Evolutionary conservation across 2,113 vertebrate genomes (phyloP).

Genomic region (Aleadryas rufinucha): DNA sequence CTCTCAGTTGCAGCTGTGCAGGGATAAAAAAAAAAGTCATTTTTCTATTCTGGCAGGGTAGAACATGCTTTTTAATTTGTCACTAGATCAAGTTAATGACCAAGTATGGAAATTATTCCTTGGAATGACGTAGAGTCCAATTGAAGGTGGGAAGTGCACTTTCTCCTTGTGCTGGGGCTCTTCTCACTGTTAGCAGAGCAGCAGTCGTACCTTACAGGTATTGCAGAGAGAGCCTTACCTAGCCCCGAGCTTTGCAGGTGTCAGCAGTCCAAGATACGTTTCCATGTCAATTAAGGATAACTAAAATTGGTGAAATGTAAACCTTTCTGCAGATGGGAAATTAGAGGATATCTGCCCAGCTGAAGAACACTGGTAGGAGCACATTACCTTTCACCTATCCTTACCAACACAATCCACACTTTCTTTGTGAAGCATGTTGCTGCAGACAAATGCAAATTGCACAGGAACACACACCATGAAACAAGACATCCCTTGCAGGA

Average conservation of each 20-base stretch:
- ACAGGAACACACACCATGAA: background rate
- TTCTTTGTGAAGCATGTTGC: background rate
- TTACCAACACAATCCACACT: background rate
- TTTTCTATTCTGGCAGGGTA: constrained; percentile 47
- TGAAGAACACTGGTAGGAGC: background rate
- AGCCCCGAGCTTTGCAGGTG: background rate
- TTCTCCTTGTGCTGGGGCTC: background rate
- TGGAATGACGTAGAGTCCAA: background rate
- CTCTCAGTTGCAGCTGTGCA: constrained; percentile 41
- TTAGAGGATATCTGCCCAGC: background rate
- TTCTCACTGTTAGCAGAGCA: background rate
- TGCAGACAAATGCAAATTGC: background rate
- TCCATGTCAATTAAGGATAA: fast-evolving
- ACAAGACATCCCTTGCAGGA: background rate
- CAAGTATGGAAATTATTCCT: background rate
- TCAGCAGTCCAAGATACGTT: background rate
- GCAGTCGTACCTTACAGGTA: background rate
- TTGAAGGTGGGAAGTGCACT: background rate
- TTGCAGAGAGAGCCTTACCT: background rate
- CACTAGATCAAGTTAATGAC: constrained; percentile 60
- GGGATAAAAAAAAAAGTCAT: constrained; percentile 25
- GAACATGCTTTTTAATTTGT: constrained; percentile 52
- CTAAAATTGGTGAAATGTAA: background rate
- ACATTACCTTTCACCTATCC: background rate
- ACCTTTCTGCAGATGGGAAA: background rate